These are phyloP conservation scores for Pocillopora meandrina DNA, from an alignment of 92 coral and sea anemone genomes.

Conservation along the genomic window DNA sequence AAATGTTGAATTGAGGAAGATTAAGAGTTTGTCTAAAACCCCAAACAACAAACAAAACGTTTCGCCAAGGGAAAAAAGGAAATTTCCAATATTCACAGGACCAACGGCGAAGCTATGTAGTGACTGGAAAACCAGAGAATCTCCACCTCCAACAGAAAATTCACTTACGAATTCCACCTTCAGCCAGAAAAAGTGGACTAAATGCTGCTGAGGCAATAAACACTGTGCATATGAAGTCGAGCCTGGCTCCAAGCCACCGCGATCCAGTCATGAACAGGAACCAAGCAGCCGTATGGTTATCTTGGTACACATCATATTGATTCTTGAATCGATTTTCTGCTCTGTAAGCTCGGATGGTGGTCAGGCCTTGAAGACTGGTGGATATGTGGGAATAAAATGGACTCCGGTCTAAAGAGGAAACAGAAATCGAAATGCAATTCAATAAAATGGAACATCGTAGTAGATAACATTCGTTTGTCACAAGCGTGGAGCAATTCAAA, in stretches of 20 bases:
- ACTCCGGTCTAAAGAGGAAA: slow-evolving; percentile 78
- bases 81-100: too few species aligned
- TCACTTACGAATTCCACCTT: slow-evolving; percentile 69
- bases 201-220: slow-evolving; percentile 62
- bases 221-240: slow-evolving; percentile 67
- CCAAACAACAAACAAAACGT: too few species aligned
- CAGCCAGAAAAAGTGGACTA: slow-evolving; percentile 62
- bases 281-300: slow-evolving; percentile 75
- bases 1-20: too few species aligned
- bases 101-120: not conserved
- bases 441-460: too few species aligned
- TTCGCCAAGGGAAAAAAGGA: too few species aligned
- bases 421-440: not conserved
- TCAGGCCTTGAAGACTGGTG: slow-evolving; percentile 83
- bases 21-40: too few species aligned
- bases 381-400: slow-evolving; percentile 96
- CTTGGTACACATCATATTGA: slow-evolving; percentile 56
- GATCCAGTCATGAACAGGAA: slow-evolving; percentile 58
- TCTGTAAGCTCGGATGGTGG: slow-evolving; percentile 79
- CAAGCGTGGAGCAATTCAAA: too few species aligned
- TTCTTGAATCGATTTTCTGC: slow-evolving; percentile 69
- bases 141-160: not conserved
- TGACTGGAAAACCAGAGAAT: not conserved
- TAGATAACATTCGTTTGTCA: too few species aligned
- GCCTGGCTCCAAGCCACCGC: slow-evolving; percentile 80